Evolutionary conservation across 2,888 invertebrate species (phyloP).

Genomic region (Drosophila yooni): DNA sequence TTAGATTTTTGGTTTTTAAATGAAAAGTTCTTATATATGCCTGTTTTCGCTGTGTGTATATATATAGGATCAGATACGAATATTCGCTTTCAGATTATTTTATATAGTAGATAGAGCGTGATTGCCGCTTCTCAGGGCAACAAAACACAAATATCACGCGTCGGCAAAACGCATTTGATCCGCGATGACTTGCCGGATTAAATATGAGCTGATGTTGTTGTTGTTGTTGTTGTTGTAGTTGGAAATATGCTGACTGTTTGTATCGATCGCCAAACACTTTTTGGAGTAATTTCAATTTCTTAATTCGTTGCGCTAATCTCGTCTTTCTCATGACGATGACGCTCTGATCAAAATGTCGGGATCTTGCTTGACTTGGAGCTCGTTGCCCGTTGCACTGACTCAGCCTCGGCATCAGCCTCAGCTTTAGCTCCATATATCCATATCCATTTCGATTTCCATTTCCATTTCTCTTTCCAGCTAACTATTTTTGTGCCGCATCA

Average conservation of each 20-base stretch:
- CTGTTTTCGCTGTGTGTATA: not conserved
- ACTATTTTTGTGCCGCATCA: conserved; percentile 70
- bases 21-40: not conserved
- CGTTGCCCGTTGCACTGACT: conserved; percentile 53
- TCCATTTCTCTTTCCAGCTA: conserved; percentile 50
- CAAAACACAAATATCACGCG: conserved; percentile 65
- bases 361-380: conserved; percentile 36
- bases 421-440: conserved; percentile 6
- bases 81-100: conserved; percentile 12
- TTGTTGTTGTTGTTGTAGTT: conserved; percentile 24
- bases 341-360: conserved; percentile 61
- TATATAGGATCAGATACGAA: conserved; percentile 11
- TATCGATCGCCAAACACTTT: conserved; percentile 78
- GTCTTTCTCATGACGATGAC: conserved; percentile 75
- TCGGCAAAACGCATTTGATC: conserved; percentile 76
- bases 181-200: conserved; percentile 65
- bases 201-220: conserved; percentile 22
- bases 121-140: conserved; percentile 38
- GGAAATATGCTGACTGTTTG: conserved; percentile 74
- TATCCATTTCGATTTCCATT: conserved; percentile 37
- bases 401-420: conserved; percentile 30
- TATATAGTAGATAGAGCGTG: conserved; percentile 29
- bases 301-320: conserved; percentile 83
- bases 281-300: conserved; percentile 82
- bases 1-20: not conserved